Evolutionary conservation across 1,140 invertebrate genomes (phyloP).

Genomic region (Drosophila eugracilis): DNA sequence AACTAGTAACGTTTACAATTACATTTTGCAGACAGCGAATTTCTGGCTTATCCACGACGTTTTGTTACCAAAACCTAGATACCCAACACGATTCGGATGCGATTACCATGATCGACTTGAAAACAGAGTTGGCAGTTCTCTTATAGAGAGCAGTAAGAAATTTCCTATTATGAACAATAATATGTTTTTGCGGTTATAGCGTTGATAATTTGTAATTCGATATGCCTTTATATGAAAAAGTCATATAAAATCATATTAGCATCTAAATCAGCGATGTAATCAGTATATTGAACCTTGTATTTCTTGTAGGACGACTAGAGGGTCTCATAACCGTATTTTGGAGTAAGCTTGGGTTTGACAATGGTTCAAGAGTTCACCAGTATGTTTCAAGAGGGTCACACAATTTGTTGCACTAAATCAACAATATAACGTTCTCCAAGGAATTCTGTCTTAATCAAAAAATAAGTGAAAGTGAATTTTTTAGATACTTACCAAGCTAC

Average conservation of each 20-base stretch:
- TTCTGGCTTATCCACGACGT: constrained; percentile 52
- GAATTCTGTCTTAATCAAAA: no score
- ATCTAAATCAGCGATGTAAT: constrained; percentile 1
- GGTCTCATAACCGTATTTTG: not conserved
- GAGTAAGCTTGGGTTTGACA: constrained; percentile 25
- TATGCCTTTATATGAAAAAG: constrained; percentile 31
- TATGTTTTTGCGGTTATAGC: constrained; percentile 24
- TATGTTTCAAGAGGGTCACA: no score
- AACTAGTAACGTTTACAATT: no score
- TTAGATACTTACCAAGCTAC: constrained; percentile 57
- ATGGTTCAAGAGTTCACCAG: no score
- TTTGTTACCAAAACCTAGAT: constrained; percentile 29
- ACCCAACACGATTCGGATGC: constrained; percentile 29
- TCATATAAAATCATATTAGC: constrained; percentile 25
- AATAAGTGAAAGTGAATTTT: no score
- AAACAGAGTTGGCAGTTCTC: constrained; percentile 1
- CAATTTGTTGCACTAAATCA: no score
- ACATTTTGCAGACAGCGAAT: constrained; percentile 29
- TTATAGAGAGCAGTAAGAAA: constrained; percentile 22
- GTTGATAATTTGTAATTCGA: constrained; percentile 9
- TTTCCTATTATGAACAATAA: constrained; percentile 4
- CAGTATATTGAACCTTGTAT: constrained; percentile 25
- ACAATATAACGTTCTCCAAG: no score
- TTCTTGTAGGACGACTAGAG: not conserved
- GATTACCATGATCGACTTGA: constrained; percentile 20